Evolutionary conservation across 2,113 vertebrate genomes (phyloP).

Genomic region (Dolichallabes microphthalmus): DNA sequence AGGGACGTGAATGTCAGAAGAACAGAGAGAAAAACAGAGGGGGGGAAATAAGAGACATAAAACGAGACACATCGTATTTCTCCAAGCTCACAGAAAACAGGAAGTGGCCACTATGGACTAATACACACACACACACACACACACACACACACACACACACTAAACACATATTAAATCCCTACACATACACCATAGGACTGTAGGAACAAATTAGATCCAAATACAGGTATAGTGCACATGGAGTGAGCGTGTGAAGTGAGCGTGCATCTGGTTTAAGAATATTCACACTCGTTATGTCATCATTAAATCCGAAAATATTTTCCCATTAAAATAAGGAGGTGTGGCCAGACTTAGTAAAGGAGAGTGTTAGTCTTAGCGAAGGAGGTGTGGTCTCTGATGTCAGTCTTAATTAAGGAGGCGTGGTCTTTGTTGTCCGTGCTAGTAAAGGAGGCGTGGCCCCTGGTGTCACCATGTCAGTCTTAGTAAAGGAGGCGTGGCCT

Average conservation of each 20-base stretch:
- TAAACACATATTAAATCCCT: background rate
- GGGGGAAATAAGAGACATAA: constrained; percentile 43
- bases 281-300: background rate
- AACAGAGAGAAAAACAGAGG: constrained; percentile 15
- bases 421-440: too few species aligned
- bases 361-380: background rate
- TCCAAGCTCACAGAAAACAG: constrained; percentile 30
- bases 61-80: constrained; percentile 49
- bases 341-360: background rate
- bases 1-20: constrained; percentile 18
- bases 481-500: background rate
- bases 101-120: constrained; percentile 22
- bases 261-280: background rate
- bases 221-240: background rate
- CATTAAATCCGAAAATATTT: background rate
- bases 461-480: background rate
- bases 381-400: background rate
- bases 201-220: background rate
- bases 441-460: background rate
- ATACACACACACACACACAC: constrained; percentile 26
- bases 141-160: constrained; percentile 20
- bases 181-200: background rate
- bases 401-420: too few species aligned
- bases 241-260: background rate
- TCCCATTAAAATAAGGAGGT: background rate